phyloP scores from a whole-genome alignment of 2,888 invertebrate species.

The Aelia acuminata region DNA sequence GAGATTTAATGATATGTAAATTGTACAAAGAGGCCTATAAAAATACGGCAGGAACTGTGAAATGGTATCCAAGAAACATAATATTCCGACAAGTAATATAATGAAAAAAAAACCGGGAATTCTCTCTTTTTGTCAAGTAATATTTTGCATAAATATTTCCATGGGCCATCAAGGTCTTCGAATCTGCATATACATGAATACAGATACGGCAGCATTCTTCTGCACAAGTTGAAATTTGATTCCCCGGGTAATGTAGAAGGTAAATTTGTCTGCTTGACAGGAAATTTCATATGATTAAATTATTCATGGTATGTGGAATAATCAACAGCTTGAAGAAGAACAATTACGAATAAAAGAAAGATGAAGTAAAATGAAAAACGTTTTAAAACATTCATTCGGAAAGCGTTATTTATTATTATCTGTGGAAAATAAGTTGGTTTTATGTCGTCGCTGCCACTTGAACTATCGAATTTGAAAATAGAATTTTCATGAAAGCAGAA shows the following conservation, averaged over 20 bases:
- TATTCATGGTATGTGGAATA: neutral
- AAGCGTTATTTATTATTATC: too few relatives aligned
- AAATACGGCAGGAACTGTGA: neutral
- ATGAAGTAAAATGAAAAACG: too few relatives aligned
- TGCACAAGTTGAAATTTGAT: slow-evolving; percentile 41
- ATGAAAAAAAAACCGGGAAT: slow-evolving; percentile 24
- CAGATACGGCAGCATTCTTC: slow-evolving; percentile 21
- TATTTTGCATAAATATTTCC: slow-evolving; percentile 41
- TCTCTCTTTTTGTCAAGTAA: slow-evolving; percentile 9
- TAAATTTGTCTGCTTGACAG: slow-evolving; percentile 8
- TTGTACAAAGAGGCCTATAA: slow-evolving; percentile 1
- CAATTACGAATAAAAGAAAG: neutral
- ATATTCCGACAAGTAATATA: slow-evolving; percentile 4
- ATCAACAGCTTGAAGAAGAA: too few relatives aligned
- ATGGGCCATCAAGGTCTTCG: slow-evolving; percentile 18
- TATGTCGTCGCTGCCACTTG: too few relatives aligned
- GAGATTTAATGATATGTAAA: slow-evolving; percentile 36
- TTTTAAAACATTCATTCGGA: too few relatives aligned
- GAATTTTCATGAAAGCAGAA: too few relatives aligned
- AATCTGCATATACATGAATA: slow-evolving; percentile 47
- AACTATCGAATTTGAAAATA: too few relatives aligned
- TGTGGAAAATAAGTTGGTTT: too few relatives aligned
- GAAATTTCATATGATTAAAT: slow-evolving; percentile 19
- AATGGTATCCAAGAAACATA: slow-evolving; percentile 9
- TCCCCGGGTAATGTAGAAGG: neutral